Evolutionary conservation across 2,888 invertebrate genomes (phyloP).

Genomic region (Caenorhabditis parvicauda): DNA sequence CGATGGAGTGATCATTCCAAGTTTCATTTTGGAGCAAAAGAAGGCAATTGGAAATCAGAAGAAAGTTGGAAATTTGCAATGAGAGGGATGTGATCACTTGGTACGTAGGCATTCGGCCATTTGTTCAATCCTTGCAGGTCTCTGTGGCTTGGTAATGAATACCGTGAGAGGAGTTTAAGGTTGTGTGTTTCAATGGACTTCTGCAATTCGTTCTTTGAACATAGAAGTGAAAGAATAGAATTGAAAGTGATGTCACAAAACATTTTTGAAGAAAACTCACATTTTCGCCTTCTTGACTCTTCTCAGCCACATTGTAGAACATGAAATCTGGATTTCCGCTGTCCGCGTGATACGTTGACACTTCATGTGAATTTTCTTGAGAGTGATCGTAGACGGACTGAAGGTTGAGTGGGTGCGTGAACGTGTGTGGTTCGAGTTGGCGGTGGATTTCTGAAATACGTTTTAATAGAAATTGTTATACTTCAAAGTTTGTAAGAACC

Average conservation of each 20-base stretch:
- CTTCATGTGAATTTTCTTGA: conserved; percentile 4
- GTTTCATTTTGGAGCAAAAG: too few species aligned
- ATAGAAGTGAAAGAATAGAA: background rate
- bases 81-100: conserved; percentile 41
- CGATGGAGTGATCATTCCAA: too few species aligned
- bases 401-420: conserved; percentile 20
- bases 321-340: conserved; percentile 52
- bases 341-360: conserved; percentile 49
- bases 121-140: background rate
- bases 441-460: background rate
- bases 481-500: background rate
- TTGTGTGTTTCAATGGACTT: conserved; percentile 4
- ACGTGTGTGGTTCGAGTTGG: background rate
- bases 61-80: conserved; percentile 24
- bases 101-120: conserved; percentile 39
- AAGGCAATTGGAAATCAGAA: background rate
- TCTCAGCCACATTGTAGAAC: conserved; percentile 36
- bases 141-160: conserved; percentile 5
- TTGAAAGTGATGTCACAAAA: background rate
- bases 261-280: background rate
- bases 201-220: background rate
- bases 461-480: background rate
- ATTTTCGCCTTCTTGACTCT: background rate
- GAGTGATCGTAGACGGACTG: conserved; percentile 10
- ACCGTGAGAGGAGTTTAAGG: conserved; percentile 4